Base-by-base conservation (phyloP, 1,140 invertebrate species). In the Drosophila orosa region DNA sequence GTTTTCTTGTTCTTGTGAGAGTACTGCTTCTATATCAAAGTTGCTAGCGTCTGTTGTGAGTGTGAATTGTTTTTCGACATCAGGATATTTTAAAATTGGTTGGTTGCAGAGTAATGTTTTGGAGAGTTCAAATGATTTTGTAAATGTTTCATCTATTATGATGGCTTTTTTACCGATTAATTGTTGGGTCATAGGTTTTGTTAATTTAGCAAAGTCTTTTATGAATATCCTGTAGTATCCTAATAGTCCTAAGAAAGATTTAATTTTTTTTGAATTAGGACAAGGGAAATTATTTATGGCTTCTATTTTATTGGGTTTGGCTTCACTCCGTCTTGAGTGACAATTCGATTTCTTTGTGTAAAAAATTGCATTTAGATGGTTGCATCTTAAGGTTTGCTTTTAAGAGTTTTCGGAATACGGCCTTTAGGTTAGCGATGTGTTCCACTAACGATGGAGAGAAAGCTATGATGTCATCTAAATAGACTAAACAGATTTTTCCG, bases 81-180 rank as follows among this genome's bases (percentile, higher is more conserved):
- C 35, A 3, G 52, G 54, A 19, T 40, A 42, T 17, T 42, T 2
- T 13, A 57, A 8, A 3, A 52, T 62, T 3, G 48, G 37, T 13
- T 62, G 35, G 12, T 54, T 62, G 3, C 25, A 62, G 1, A 62
- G 27, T 3, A 62, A n/a, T 7, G 39, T 62, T 42, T 54, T 54
- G n/a, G n/a, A n/a, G n/a, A n/a, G n/a, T n/a, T n/a, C n/a, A n/a
- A n/a, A n/a, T n/a, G n/a, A n/a, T n/a, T n/a, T n/a, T n/a, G n/a
- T n/a, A n/a, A n/a, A n/a, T n/a, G n/a, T n/a, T n/a, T n/a, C n/a
- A n/a, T n/a, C n/a, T n/a, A n/a, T n/a, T n/a, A n/a, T n/a, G n/a
- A n/a, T n/a, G n/a, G 55, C 5, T 27, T 35, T n/a, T 10, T 48
- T 48, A 0, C 50, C 50, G 5, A 55, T 55, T 17, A 63, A 27